These are phyloP conservation scores for Caenorhabditis sp. DNA, from an alignment of 2,888 invertebrate genomes.

Conservation along the genomic window DNA sequence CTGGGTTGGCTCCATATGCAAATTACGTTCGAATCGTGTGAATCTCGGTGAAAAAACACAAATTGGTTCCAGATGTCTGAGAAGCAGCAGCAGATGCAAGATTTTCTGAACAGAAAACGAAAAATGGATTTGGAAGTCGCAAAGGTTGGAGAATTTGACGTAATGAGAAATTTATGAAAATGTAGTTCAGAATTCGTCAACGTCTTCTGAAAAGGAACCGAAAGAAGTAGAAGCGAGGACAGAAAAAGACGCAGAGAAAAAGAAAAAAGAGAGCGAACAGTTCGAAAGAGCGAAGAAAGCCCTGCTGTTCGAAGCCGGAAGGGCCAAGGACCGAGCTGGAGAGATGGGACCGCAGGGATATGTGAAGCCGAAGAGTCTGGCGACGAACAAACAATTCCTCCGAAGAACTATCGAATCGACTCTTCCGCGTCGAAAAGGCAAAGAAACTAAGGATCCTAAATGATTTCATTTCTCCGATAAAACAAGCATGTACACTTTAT, in stretches of 20 bases:
- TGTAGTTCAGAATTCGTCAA: conserved; percentile 19
- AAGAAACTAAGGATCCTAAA: not conserved
- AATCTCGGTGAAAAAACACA: not conserved
- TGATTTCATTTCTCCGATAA: not conserved
- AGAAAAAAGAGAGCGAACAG: conserved; percentile 23
- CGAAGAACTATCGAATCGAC: conserved; percentile 63
- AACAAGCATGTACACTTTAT: not conserved
- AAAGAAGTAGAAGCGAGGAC: not conserved
- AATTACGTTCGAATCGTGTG: not conserved
- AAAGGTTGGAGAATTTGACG: conserved; percentile 1
- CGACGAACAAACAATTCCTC: conserved; percentile 68
- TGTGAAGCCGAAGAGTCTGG: conserved; percentile 60
- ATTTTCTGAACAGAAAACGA: conserved; percentile 62
- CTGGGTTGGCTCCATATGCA: not conserved
- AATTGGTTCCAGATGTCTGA: conserved; percentile 34
- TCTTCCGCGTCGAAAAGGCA: conserved; percentile 34
- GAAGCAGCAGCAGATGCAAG: conserved; percentile 54
- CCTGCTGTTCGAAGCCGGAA: conserved; percentile 65
- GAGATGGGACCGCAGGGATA: conserved; percentile 69
- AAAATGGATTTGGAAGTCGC: conserved; percentile 41
- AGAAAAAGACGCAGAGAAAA: conserved; percentile 2
- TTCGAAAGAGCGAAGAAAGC: conserved; percentile 55
- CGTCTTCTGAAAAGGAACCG: conserved; percentile 24
- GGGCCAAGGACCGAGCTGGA: conserved; percentile 64
- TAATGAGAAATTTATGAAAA: not conserved